Evolutionary conservation across 2,797 vertebrate genomes (phyloP).

Genomic region (Valencia hispanica): DNA sequence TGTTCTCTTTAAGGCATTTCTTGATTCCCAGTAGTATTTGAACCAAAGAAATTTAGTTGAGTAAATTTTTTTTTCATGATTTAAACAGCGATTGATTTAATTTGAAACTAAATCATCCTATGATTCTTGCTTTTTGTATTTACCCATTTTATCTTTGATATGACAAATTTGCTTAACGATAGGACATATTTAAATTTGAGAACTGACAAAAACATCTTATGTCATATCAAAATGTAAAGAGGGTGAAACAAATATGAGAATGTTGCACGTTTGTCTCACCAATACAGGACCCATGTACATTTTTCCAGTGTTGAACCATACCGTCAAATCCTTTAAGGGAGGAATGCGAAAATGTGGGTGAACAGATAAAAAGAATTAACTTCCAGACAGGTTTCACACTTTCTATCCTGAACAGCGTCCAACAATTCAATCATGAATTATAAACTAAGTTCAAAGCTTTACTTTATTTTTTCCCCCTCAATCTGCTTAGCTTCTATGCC

Average conservation of each 20-base stretch:
- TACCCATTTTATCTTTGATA: no score
- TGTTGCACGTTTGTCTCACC: neutral
- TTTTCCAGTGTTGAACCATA: neutral
- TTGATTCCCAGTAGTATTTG: no score
- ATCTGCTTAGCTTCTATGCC: slow-evolving; percentile 8
- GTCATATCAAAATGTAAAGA: neutral
- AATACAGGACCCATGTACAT: neutral
- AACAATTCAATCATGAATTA: slow-evolving; percentile 13
- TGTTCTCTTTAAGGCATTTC: no score
- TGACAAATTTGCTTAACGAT: no score
- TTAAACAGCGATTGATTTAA: no score
- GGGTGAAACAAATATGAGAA: neutral
- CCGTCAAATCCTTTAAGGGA: slow-evolving; percentile 10
- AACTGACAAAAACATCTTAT: neutral
- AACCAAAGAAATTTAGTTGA: no score
- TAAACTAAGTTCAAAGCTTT: neutral
- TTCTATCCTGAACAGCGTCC: slow-evolving; percentile 26
- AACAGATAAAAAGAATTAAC: slow-evolving; percentile 12
- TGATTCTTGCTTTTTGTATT: no score
- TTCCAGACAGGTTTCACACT: slow-evolving; percentile 52
- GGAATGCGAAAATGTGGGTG: slow-evolving; percentile 8
- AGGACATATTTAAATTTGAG: neutral
- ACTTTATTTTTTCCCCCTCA: slow-evolving; percentile 12
- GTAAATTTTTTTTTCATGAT: no score
- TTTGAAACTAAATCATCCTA: no score